Percentiles rank a stretch among this genome's conserved stretches.
These are phyloP conservation scores for Heliangelus exortis DNA, from an alignment of 2,797 vertebrate species.

Conservation along the genomic window DNA sequence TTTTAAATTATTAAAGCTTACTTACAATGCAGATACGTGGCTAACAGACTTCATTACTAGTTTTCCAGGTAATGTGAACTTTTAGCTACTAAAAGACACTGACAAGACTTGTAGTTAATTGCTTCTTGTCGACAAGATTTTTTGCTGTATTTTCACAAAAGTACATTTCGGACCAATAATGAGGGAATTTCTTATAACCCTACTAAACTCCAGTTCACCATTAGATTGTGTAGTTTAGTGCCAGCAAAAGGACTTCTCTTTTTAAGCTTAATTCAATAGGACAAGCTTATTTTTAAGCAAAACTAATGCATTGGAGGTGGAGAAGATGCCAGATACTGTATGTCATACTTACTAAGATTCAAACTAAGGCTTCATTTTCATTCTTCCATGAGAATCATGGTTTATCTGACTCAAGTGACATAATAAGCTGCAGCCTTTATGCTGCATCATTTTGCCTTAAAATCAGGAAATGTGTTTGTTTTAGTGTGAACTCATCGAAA, in stretches of 20 bases:
- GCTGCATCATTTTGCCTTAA: background rate
- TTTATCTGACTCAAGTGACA: background rate
- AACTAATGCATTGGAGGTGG: background rate
- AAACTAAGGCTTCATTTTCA: background rate
- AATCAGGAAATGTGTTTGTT: background rate
- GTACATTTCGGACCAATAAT: background rate
- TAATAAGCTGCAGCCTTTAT: background rate
- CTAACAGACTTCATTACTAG: background rate
- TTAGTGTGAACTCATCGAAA: background rate
- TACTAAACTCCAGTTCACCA: background rate
- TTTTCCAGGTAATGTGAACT: background rate
- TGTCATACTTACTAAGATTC: background rate
- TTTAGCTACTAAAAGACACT: background rate
- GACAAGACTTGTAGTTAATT: background rate
- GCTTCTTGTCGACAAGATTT: background rate
- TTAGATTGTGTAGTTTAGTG: background rate
- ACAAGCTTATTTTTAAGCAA: background rate
- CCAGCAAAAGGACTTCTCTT: background rate
- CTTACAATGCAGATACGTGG: background rate
- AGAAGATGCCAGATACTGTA: background rate
- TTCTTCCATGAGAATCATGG: background rate
- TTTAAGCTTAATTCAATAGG: background rate
- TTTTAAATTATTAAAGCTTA: constrained; percentile 25
- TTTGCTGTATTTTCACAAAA: background rate
- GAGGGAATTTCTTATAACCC: background rate